phyloP scores from a whole-genome alignment of 2,888 invertebrate species.

The Drosophila picticornis region DNA sequence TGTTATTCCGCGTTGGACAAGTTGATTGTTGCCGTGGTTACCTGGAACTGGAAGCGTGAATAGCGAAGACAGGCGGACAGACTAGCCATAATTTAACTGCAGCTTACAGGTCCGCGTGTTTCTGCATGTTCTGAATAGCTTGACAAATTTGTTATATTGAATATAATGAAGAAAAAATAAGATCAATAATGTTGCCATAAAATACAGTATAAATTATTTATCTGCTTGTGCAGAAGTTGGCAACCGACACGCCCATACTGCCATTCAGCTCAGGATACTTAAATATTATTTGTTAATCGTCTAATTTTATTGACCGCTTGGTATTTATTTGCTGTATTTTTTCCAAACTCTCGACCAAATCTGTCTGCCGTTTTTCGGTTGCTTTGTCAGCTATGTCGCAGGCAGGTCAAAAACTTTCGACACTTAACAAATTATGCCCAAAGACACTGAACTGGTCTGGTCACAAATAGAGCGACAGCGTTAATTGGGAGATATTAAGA shows the following conservation, averaged over 20 bases:
- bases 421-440: slow-evolving; percentile 51
- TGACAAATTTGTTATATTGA: not conserved
- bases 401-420: slow-evolving; percentile 43
- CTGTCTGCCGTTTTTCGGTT: slow-evolving; percentile 26
- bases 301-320: not conserved
- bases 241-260: too few species aligned
- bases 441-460: slow-evolving; percentile 28
- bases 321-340: not conserved
- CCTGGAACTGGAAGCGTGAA: not conserved
- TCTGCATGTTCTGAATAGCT: not conserved
- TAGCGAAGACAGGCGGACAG: slow-evolving; percentile 7
- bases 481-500: slow-evolving; percentile 55
- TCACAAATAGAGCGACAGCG: slow-evolving; percentile 15
- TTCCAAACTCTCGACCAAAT: not conserved
- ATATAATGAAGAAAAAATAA: not conserved
- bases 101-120: not conserved
- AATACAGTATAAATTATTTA: not conserved
- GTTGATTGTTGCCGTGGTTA: slow-evolving; percentile 20
- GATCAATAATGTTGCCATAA: not conserved
- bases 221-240: not conserved
- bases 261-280: not conserved
- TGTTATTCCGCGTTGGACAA: slow-evolving; percentile 42
- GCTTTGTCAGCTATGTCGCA: slow-evolving; percentile 20
- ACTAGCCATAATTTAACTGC: slow-evolving; percentile 28
- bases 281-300: not conserved